Evolutionary conservation across 2,113 vertebrate genomes (phyloP).

Genomic region (Pachypanchax playfairii): DNA sequence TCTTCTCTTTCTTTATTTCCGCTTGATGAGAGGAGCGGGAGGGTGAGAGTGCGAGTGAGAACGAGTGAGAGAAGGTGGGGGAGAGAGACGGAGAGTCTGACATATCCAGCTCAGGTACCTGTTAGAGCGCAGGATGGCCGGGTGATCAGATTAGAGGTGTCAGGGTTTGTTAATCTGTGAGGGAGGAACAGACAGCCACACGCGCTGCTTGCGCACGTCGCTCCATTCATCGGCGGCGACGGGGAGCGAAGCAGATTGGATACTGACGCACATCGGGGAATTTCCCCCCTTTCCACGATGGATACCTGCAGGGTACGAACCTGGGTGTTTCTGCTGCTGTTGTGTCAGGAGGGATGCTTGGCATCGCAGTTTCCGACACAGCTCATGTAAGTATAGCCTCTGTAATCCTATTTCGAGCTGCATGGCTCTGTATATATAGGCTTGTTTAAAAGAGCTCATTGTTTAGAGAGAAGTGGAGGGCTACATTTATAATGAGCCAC

Average conservation of each 20-base stretch:
- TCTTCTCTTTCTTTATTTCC: no score
- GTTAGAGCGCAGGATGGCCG: conserved; percentile 85
- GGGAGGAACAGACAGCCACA: conserved; percentile 55
- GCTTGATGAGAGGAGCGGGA: neutral
- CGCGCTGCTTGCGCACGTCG: conserved; percentile 41
- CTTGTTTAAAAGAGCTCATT: neutral
- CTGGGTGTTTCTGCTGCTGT: conserved; percentile 85
- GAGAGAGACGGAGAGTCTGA: conserved; percentile 33
- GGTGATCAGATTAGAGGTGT: conserved; percentile 82
- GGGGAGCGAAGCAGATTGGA: conserved; percentile 39
- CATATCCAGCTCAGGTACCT: conserved; percentile 71
- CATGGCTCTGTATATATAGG: neutral
- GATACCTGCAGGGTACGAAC: conserved; percentile 86
- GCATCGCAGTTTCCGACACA: conserved; percentile 89
- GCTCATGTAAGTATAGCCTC: conserved; percentile 86
- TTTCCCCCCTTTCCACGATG: conserved; percentile 80
- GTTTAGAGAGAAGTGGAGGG: neutral
- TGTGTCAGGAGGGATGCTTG: conserved; percentile 77
- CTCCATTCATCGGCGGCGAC: conserved; percentile 38
- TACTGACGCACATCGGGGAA: conserved; percentile 61
- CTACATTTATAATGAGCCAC: neutral
- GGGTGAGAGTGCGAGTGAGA: neutral
- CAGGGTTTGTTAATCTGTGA: conserved; percentile 72
- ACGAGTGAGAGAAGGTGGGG: conserved; percentile 10
- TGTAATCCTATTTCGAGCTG: conserved; percentile 37